Conservation (phyloP, 2,797 vertebrate genomes). For the Anas georgica region DNA sequence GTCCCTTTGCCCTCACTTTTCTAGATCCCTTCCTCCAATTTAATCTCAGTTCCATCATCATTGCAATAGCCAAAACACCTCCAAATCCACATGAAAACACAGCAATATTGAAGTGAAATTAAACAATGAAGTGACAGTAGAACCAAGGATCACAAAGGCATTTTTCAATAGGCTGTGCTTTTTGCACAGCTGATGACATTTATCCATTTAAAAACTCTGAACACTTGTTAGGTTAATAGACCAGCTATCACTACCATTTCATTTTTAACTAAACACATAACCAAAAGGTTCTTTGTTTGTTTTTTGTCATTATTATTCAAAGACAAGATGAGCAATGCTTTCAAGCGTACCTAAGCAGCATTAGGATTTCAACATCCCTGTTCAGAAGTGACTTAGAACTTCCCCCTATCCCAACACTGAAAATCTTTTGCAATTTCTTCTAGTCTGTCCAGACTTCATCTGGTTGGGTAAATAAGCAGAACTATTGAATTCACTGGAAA, state of each 20-base stretch:
- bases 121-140: not conserved
- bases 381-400: not conserved
- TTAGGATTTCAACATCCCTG: not conserved
- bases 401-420: not conserved
- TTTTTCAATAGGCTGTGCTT: not conserved
- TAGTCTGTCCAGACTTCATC: not conserved
- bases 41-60: not conserved
- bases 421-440: not conserved
- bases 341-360: not conserved
- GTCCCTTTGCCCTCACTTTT: not conserved
- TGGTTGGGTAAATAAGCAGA: not conserved
- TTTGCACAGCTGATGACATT: not conserved
- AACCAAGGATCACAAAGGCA: not conserved
- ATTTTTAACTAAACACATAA: not conserved
- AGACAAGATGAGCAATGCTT: not conserved
- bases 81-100: not conserved
- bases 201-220: not conserved
- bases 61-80: not conserved
- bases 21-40: not conserved
- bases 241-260: not conserved
- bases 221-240: not conserved
- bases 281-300: not conserved
- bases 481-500: not conserved
- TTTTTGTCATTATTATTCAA: not conserved
- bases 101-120: not conserved